Evolutionary conservation across 2,888 invertebrate species (phyloP), one percentile per base, ranked within the genome.

Genomic region (Melieria crassipennis): DNA sequence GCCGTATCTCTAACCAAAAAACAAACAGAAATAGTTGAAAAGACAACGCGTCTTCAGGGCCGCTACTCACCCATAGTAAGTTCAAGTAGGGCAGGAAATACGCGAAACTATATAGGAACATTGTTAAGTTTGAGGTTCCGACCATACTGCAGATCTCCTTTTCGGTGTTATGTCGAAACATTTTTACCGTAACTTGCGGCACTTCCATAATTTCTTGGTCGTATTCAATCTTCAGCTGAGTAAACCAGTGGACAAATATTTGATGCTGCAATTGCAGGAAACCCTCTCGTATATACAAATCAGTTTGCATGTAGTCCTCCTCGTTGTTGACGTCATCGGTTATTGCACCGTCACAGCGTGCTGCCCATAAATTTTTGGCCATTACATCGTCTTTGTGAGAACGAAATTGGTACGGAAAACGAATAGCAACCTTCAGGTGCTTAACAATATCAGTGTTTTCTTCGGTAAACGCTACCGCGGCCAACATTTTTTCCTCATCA

Each of bases 201-300:
- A 48, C 1, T 16, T 4, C 11, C 11, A 47, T 47, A 30, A 30
- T 30, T 9, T 66, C 55, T 48, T 3, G 62, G 11, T 30, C 30
- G 30, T 30, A 30, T 30, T 30, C 30, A 30, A 45, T 63, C 1
- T 0, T 3, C 5, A 60, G 64, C n/a, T 79, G 7, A 55, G n/a
- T 68, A 64, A 71, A 76, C 81, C 83, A 83, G 69, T 77, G 76
- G 0, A 75, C 0, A 73, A 83, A 83, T 46, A 83, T 71, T 47
- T 77, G 75, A 70, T 82, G 83, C 65, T 83, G 81, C 45, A 84
- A 56, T 67, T 83, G 84, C 2, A 84, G 76, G 60, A 84, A 84
- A 0, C 84, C 84, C 63, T 84, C 84, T 2, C 80, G 79, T 56
- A 81, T 76, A 62, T 84, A 84, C n/a, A 83, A 76, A 72, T 84